Conservation (phyloP, 2,113 vertebrate species). For the Tetraodon nigroviridis region DNA sequence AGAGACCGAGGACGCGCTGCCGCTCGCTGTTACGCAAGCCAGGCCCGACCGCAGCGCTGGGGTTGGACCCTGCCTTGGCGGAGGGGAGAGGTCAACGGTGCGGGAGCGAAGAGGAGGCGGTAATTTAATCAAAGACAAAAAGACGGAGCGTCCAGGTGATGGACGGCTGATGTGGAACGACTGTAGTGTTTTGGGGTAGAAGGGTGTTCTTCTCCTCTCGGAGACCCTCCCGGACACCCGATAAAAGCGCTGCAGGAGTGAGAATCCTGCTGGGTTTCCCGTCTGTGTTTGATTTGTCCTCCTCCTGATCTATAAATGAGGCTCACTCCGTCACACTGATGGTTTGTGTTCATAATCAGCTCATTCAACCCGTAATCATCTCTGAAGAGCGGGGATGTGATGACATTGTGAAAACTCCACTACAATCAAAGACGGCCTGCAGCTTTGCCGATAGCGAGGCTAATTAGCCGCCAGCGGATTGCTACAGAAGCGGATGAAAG, state of each 20-base stretch:
- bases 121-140: slow-evolving; percentile 66
- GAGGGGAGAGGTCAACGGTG: slow-evolving; percentile 53
- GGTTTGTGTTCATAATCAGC: neutral
- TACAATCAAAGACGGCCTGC: neutral
- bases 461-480: too few species aligned
- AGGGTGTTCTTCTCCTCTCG: too few species aligned
- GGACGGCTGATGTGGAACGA: slow-evolving; percentile 64
- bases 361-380: neutral
- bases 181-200: too few species aligned
- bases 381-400: neutral
- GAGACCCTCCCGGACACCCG: too few species aligned
- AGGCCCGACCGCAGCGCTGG: slow-evolving; percentile 61
- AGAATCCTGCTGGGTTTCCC: too few species aligned
- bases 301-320: too few species aligned
- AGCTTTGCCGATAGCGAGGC: neutral
- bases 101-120: slow-evolving; percentile 26
- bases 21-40: slow-evolving; percentile 52
- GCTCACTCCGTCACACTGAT: neutral
- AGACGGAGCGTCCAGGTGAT: slow-evolving; percentile 31
- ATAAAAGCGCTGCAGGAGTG: too few species aligned
- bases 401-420: neutral
- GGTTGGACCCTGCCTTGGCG: slow-evolving; percentile 40
- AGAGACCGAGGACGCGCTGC: slow-evolving; percentile 40
- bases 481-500: too few species aligned
- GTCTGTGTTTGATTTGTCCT: too few species aligned